Conservation (phyloP, 2,888 invertebrate genomes). For the Cryptops parisi region DNA sequence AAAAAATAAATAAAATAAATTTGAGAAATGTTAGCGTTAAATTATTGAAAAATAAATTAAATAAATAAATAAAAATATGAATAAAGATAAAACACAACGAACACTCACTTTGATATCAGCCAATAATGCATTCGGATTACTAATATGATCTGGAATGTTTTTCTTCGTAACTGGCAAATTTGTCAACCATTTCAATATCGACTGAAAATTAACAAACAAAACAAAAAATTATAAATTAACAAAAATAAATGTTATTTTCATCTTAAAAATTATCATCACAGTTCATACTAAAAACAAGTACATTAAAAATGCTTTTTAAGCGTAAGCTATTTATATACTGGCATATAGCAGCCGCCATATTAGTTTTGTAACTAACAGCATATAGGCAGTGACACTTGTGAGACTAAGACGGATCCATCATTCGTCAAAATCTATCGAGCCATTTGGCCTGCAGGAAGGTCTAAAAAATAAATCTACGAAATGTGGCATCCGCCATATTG, state of each 20-base stretch:
- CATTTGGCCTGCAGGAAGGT: too few relatives aligned
- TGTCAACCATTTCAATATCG: slow-evolving; percentile 81
- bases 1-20: slow-evolving; percentile 11
- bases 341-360: too few relatives aligned
- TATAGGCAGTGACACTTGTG: too few relatives aligned
- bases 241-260: neutral
- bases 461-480: too few relatives aligned
- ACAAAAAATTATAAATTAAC: neutral
- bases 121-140: slow-evolving; percentile 76
- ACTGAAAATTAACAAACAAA: slow-evolving; percentile 27
- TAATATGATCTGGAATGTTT: slow-evolving; percentile 77
- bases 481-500: too few relatives aligned
- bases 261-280: too few relatives aligned
- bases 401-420: too few relatives aligned
- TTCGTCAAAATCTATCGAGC: too few relatives aligned
- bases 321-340: too few relatives aligned
- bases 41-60: neutral
- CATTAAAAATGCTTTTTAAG: too few relatives aligned
- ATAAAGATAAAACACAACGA: neutral
- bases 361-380: too few relatives aligned
- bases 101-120: slow-evolving; percentile 50
- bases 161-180: slow-evolving; percentile 77
- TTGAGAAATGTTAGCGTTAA: neutral
- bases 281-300: too few relatives aligned
- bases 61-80: slow-evolving; percentile 4